phyloP scores from a whole-genome alignment of 2,888 invertebrate genomes.

The Ennomos fuscantarius region DNA sequence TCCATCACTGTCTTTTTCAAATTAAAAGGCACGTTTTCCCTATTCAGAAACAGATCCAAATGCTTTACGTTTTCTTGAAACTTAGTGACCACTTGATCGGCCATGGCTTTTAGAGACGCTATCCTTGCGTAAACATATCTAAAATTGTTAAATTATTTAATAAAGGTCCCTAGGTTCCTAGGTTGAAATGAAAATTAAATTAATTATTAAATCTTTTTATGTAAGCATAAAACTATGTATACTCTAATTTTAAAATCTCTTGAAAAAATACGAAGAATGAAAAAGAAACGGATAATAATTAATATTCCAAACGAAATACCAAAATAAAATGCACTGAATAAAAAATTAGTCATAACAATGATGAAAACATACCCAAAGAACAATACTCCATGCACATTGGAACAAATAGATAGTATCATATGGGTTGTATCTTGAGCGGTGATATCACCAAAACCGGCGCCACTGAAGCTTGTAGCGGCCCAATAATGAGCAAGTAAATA shows the following conservation, averaged over 20 bases:
- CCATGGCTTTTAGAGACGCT: constrained; percentile 77
- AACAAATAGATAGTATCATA: constrained; percentile 72
- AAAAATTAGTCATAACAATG: neutral
- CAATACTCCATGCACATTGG: constrained; percentile 74
- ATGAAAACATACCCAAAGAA: constrained; percentile 72
- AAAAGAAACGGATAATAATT: too few species aligned
- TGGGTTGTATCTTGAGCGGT: constrained; percentile 71
- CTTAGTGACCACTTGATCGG: constrained; percentile 74
- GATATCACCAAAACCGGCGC: constrained; percentile 80
- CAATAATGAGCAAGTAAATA: constrained; percentile 79
- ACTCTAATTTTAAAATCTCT: neutral
- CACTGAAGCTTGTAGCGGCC: constrained; percentile 75
- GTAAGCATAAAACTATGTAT: too few species aligned
- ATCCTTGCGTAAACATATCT: constrained; percentile 80
- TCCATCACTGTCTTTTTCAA: constrained; percentile 69
- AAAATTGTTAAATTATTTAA: constrained; percentile 26
- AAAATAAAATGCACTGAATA: too few species aligned
- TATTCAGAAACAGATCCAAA: constrained; percentile 71
- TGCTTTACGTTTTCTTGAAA: constrained; percentile 79
- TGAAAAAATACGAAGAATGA: too few species aligned
- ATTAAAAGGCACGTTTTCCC: constrained; percentile 68
- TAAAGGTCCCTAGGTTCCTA: neutral
- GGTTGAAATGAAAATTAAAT: too few species aligned
- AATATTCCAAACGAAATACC: too few species aligned
- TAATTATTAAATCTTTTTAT: too few species aligned